Base-by-base conservation (phyloP, 2,113 vertebrate genomes). In the Lamprotornis superbus region DNA sequence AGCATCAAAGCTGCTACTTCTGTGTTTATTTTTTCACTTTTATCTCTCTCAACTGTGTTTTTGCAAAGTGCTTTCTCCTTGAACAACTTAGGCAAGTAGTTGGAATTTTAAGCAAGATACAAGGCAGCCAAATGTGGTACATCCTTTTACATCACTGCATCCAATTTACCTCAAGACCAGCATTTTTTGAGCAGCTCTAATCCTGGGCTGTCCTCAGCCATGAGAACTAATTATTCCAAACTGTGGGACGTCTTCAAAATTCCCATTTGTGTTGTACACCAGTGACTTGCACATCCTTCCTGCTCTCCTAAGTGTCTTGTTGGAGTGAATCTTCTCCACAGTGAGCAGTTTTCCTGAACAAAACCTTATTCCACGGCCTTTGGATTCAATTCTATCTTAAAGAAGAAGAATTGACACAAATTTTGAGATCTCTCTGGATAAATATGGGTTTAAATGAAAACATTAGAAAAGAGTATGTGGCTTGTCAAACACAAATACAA, bases 361-460 rank as follows among this genome's bases (percentile, higher is more conserved):
- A 79, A 83, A 84, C 40, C 33, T 65, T 39, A 37, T 35, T 70
- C 59, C 47, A 23, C 4, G 1, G 53, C 11, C 16, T 83, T 53
- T 74, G 37, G 39, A 49, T 46, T 65, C 37, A 61, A 21, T 19
- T 37, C 12, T 47, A 13, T 10, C 42, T 31, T 90, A 80, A 95
- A 95, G 55, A 93, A 79, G 25, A 96, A n/a, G 40, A 97, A 94
- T 30, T 31, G 15, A 75, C 23, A 89, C 22, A 79, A 83, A n/a
- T 61, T 89, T 85, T 67, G 76, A 31, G 37, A 68, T 80, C 12
- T 55, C 44, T 56, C 79, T 89, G 86, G 61, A 63, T 60, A 87
- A 82, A 68, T 44, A 75, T 2, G 44, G 14, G 42, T 53, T 67
- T 76, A 71, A 88, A 93, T 80, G 22, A 84, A 95, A 96, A 94